Evolutionary conservation across 2,113 vertebrate species (phyloP).

Genomic region (Mormyrus lacerda): DNA sequence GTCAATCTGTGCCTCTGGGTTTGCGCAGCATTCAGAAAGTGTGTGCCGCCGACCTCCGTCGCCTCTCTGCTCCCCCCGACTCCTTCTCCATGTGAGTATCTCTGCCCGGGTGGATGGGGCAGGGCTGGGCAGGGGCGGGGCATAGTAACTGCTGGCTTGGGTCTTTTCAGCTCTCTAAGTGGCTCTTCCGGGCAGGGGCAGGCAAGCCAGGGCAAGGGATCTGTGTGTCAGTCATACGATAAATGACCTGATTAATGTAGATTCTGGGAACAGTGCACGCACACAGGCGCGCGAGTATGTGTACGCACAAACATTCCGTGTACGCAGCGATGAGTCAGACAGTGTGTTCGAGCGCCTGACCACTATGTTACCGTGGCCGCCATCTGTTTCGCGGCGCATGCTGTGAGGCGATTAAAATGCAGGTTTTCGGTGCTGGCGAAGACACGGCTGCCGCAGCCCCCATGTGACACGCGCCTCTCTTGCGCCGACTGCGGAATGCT

Average conservation of each 20-base stretch:
- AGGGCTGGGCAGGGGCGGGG: neutral
- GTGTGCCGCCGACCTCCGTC: conserved; percentile 89
- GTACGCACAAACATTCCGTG: neutral
- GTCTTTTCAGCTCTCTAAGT: neutral
- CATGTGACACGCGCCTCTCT: neutral
- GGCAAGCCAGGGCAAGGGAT: neutral
- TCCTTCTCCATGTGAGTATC: conserved; percentile 98
- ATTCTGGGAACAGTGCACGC: neutral
- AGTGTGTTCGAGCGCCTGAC: neutral
- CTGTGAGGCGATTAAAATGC: neutral
- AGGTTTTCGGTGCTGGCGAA: neutral
- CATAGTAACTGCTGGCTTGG: neutral
- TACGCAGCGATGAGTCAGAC: conserved; percentile 2
- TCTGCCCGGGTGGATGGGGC: neutral
- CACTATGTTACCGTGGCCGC: neutral
- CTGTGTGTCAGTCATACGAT: neutral
- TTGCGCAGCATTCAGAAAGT: conserved; percentile 90
- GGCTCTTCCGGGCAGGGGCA: neutral
- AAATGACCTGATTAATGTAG: neutral
- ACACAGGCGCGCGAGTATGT: neutral
- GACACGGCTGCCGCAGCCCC: neutral
- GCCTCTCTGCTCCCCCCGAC: conserved; percentile 96
- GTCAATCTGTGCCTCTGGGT: conserved; percentile 30
- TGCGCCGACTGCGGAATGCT: neutral
- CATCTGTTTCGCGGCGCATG: neutral